phyloP scores from a whole-genome alignment of 1,140 invertebrate genomes.

The Brachystomella parvula region DNA sequence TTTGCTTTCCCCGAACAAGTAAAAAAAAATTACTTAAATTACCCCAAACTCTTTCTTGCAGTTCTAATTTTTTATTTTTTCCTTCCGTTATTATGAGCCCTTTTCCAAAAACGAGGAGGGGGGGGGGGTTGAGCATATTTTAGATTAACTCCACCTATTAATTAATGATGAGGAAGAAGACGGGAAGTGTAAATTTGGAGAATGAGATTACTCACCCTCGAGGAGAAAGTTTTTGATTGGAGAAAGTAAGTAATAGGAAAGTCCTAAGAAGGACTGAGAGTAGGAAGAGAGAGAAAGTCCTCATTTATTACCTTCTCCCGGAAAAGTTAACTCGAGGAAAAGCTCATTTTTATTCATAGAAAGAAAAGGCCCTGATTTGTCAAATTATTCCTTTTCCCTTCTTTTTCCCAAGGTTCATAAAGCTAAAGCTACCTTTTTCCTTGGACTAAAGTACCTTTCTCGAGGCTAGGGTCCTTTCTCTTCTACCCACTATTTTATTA shows the following conservation, averaged over 20 bases:
- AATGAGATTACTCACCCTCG: neutral
- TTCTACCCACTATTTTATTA: too few relatives aligned
- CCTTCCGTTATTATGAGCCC: too few relatives aligned
- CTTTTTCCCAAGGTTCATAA: neutral
- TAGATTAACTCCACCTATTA: neutral
- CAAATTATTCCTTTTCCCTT: constrained; percentile 22
- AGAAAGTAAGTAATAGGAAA: neutral
- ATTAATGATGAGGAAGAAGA: neutral
- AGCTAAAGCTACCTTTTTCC: neutral
- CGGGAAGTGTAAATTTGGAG: constrained; percentile 7
- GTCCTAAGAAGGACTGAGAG: neutral
- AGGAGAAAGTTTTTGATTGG: constrained; percentile 10
- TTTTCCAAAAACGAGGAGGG: too few relatives aligned
- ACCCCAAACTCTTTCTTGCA: too few relatives aligned
- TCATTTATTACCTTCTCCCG: constrained; percentile 2
- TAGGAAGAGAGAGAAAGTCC: neutral
- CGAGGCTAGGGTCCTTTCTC: neutral
- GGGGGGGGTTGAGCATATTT: too few relatives aligned
- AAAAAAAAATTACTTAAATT: too few relatives aligned
- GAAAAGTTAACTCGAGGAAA: neutral
- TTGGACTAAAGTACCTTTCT: neutral
- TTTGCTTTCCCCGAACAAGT: too few relatives aligned
- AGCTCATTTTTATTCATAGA: constrained; percentile 28
- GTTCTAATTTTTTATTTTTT: too few relatives aligned
- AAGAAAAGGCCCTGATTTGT: constrained; percentile 22